A percentile compares a stretch with the other conserved stretches of the same genome.
phyloP scores from a whole-genome alignment of 2,888 invertebrate species.

The Aporophyla nigra region DNA sequence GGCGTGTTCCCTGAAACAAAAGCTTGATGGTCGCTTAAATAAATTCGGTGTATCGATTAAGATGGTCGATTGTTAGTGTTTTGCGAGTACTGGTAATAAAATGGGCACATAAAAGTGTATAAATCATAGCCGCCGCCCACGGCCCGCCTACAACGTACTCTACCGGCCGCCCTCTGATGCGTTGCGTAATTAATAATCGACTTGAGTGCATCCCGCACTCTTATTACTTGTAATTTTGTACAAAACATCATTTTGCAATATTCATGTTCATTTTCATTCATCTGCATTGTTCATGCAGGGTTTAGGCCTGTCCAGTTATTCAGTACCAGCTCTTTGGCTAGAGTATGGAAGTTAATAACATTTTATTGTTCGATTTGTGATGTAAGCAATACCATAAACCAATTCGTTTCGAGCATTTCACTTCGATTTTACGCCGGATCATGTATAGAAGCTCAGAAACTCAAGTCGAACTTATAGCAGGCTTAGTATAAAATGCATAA shows the following conservation, averaged over 20 bases:
- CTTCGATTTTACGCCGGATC: slow-evolving; percentile 26
- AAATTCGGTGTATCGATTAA: slow-evolving; percentile 57
- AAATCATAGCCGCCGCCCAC: slow-evolving; percentile 78
- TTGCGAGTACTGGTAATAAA: slow-evolving; percentile 67
- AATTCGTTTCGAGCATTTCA: slow-evolving; percentile 24
- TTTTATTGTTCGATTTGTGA: slow-evolving; percentile 15
- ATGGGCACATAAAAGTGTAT: slow-evolving; percentile 74
- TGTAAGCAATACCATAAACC: slow-evolving; percentile 8
- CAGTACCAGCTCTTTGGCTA: neutral
- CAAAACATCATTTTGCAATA: slow-evolving; percentile 46
- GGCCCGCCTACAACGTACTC: slow-evolving; percentile 69
- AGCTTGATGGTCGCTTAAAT: slow-evolving; percentile 52
- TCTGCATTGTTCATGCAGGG: neutral
- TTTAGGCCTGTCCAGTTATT: neutral
- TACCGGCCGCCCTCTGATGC: slow-evolving; percentile 73
- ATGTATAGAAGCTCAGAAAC: slow-evolving; percentile 29
- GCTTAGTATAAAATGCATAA: slow-evolving; percentile 61
- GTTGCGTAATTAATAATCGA: slow-evolving; percentile 75
- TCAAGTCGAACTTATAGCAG: slow-evolving; percentile 32
- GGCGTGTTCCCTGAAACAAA: slow-evolving; percentile 58
- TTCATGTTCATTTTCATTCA: slow-evolving; percentile 19
- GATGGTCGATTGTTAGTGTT: slow-evolving; percentile 64
- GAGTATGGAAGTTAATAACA: slow-evolving; percentile 11
- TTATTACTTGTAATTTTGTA: slow-evolving; percentile 62
- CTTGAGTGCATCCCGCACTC: slow-evolving; percentile 67